These are phyloP conservation scores for Heterotilapia buettikoferi DNA, from an alignment of 2,113 vertebrate genomes.

Conservation along the genomic window DNA sequence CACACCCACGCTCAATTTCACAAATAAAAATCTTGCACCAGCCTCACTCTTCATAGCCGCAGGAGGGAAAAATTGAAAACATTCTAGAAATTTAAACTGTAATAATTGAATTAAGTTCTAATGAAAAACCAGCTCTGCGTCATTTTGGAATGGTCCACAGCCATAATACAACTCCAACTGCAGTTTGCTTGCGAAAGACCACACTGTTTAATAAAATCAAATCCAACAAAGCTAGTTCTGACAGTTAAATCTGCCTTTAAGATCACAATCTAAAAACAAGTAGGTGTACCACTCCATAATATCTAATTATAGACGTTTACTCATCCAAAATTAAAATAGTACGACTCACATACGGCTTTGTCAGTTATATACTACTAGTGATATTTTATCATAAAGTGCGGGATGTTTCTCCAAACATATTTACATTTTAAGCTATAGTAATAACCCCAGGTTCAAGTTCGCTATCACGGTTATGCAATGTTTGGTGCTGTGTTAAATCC, in stretches of 20 bases:
- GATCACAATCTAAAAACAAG: not conserved
- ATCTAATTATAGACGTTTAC: not conserved
- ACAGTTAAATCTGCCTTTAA: not conserved
- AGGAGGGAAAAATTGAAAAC: not conserved
- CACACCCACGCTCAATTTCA: not conserved
- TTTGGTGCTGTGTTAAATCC: not conserved
- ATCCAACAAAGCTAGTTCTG: not conserved
- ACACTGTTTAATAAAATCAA: not conserved
- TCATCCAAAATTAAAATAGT: not conserved
- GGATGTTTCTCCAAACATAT: not conserved
- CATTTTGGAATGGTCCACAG: too few relatives aligned
- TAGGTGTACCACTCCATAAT: not conserved
- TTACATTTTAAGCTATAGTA: not conserved
- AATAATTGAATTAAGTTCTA: not conserved
- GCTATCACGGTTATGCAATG: not conserved
- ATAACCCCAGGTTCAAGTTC: not conserved
- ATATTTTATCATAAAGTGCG: not conserved
- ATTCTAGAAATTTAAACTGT: not conserved
- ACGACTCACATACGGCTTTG: not conserved
- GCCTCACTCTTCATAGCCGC: not conserved
- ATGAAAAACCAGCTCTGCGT: not conserved
- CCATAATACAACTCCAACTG: not conserved
- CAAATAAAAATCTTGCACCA: not conserved
- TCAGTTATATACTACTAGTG: not conserved
- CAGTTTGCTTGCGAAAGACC: not conserved